These are phyloP conservation scores for Ricordea florida DNA, from an alignment of 92 coral and sea anemone genomes.

Conservation along the genomic window DNA sequence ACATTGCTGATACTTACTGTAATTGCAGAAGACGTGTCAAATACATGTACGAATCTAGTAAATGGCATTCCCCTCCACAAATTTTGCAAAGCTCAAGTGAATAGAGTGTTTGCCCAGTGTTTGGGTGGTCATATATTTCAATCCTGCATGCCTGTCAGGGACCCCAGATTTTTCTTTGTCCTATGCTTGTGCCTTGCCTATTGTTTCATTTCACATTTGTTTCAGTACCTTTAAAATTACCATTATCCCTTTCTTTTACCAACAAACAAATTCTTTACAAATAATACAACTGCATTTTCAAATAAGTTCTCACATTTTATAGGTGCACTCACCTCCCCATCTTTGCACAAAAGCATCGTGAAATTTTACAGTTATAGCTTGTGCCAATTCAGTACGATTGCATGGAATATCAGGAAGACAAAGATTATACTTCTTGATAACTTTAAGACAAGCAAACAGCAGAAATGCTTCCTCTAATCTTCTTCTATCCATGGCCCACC, in stretches of 20 bases:
- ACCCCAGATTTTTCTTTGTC: too few relatives aligned
- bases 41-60: too few relatives aligned
- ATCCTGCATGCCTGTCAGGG: too few relatives aligned
- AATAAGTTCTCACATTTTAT: background rate
- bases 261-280: background rate
- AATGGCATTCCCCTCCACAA: too few relatives aligned
- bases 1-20: too few relatives aligned
- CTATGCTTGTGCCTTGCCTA: too few relatives aligned
- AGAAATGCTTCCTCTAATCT: background rate
- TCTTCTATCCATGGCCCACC: conserved; percentile 3
- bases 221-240: too few relatives aligned
- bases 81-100: too few relatives aligned
- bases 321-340: conserved; percentile 7
- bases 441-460: background rate
- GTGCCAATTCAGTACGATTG: background rate
- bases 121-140: too few relatives aligned
- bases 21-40: too few relatives aligned
- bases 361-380: background rate
- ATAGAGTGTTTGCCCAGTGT: too few relatives aligned
- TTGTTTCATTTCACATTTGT: too few relatives aligned
- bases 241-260: background rate
- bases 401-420: background rate
- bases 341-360: background rate
- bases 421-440: conserved; percentile 1
- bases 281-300: background rate